Percentiles rank a stretch among this genome's conserved stretches.
phyloP scores from a whole-genome alignment of 2,888 invertebrate species.

The Hydroisotoma schaefferi region DNA sequence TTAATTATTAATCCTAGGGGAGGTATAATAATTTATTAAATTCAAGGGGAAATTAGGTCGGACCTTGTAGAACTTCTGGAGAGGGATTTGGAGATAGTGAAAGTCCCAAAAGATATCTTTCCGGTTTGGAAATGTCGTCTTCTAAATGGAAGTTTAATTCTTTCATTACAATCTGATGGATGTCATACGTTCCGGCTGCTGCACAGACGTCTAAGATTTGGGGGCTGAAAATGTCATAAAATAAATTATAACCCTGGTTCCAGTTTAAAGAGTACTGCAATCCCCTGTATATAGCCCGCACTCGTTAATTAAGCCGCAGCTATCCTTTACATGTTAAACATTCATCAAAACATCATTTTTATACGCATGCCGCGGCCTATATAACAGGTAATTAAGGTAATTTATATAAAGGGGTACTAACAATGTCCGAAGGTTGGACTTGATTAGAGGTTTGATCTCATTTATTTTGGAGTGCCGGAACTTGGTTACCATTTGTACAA shows the following conservation, averaged over 20 bases:
- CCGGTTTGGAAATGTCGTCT: constrained; percentile 59
- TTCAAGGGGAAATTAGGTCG: background rate
- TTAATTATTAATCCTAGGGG: background rate
- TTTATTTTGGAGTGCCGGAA: constrained; percentile 61
- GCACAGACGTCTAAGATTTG: constrained; percentile 69
- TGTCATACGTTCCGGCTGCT: constrained; percentile 64
- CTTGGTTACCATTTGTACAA: constrained; percentile 62
- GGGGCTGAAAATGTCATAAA: constrained; percentile 52
- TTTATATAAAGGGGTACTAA: constrained; percentile 34
- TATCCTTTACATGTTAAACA: no score
- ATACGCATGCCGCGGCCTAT: background rate
- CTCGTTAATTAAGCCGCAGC: no score
- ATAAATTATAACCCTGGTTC: constrained; percentile 33
- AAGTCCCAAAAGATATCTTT: constrained; percentile 70
- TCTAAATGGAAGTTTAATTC: constrained; percentile 60
- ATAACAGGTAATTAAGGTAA: background rate
- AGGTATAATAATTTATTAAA: background rate
- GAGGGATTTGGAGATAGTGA: constrained; percentile 66
- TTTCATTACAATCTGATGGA: constrained; percentile 67
- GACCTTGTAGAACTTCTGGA: constrained; percentile 55
- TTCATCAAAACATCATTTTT: background rate
- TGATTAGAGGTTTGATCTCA: constrained; percentile 61
- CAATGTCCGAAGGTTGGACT: constrained; percentile 51
- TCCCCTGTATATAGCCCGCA: no score
- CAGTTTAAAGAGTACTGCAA: background rate